A percentile compares a stretch with the other conserved stretches of the same genome.
phyloP scores from a whole-genome alignment of 2,888 invertebrate genomes.

The Pterobdella sp. region DNA sequence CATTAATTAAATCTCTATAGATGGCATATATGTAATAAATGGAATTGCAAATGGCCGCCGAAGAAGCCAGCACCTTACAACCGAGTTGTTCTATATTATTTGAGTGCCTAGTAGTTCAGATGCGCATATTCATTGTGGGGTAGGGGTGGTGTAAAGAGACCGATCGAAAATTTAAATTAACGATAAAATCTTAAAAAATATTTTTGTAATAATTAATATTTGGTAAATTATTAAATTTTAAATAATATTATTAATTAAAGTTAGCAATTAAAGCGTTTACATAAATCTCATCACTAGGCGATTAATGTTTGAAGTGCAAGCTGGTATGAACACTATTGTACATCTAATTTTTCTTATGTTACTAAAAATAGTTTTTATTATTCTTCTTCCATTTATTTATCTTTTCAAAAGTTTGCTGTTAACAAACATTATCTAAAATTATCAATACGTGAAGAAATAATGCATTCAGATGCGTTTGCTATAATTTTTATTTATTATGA shows the following conservation, averaged over 20 bases:
- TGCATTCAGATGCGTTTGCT: too few species aligned
- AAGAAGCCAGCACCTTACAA: slow-evolving; percentile 29
- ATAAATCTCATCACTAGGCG: neutral
- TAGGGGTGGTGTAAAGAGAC: neutral
- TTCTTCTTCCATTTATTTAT: neutral
- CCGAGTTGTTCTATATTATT: slow-evolving; percentile 28
- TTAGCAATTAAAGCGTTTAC: neutral
- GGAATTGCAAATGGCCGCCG: slow-evolving; percentile 27
- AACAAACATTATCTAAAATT: neutral
- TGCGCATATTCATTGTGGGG: slow-evolving; percentile 22
- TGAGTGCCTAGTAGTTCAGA: slow-evolving; percentile 29
- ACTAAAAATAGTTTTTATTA: slow-evolving; percentile 3
- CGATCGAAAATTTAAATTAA: slow-evolving; percentile 9
- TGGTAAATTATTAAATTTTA: neutral
- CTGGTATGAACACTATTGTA: neutral
- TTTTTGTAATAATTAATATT: neutral
- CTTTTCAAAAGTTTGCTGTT: neutral
- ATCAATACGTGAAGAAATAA: too few species aligned
- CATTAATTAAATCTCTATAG: slow-evolving; percentile 13
- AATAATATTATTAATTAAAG: neutral
- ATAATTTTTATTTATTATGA: too few species aligned
- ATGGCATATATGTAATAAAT: slow-evolving; percentile 22
- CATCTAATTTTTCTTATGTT: neutral
- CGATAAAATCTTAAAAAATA: neutral
- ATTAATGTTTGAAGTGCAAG: slow-evolving; percentile 3